Percentiles rank a stretch among this genome's conserved stretches.
Conservation (phyloP, 2,113 vertebrate species). For the Ammodytes marinus region DNA sequence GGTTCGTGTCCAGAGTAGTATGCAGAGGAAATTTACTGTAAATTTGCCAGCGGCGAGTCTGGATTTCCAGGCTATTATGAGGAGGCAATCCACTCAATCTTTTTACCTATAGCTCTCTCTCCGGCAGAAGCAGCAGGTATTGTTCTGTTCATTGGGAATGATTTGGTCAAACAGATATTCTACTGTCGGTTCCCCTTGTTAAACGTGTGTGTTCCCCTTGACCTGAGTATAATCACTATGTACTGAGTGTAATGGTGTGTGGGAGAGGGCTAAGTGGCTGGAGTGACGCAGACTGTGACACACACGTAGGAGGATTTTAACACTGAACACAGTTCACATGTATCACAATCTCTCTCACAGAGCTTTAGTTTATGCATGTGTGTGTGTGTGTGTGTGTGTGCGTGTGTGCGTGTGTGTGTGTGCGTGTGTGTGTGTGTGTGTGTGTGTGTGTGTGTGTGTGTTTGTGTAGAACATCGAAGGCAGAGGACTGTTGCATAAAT, state of each 20-base stretch:
- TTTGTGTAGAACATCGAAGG: background rate
- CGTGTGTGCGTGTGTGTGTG: background rate
- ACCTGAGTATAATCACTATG: background rate
- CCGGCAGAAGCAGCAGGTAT: no score
- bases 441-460: background rate
- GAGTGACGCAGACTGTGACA: conserved; percentile 18
- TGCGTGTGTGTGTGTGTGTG: conserved; percentile 15
- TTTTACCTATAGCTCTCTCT: no score
- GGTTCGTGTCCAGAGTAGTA: no score
- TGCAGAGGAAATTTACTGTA: no score
- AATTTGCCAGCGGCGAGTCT: no score
- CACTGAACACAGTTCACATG: background rate
- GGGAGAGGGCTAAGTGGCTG: conserved; percentile 9
- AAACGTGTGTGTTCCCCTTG: background rate
- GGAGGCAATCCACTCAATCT: no score
- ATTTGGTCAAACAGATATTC: background rate
- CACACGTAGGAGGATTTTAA: conserved; percentile 13
- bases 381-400: conserved; percentile 15
- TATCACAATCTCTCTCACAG: background rate
- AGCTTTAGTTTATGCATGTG: conserved; percentile 1
- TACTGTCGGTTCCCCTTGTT: background rate
- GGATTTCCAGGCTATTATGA: no score
- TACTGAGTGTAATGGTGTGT: background rate
- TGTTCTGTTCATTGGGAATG: conserved; percentile 1
- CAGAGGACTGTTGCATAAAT: conserved; percentile 24